These are phyloP conservation scores for Epinephelus malabaricus DNA, from an alignment of 2,797 vertebrate genomes.

Conservation along the genomic window DNA sequence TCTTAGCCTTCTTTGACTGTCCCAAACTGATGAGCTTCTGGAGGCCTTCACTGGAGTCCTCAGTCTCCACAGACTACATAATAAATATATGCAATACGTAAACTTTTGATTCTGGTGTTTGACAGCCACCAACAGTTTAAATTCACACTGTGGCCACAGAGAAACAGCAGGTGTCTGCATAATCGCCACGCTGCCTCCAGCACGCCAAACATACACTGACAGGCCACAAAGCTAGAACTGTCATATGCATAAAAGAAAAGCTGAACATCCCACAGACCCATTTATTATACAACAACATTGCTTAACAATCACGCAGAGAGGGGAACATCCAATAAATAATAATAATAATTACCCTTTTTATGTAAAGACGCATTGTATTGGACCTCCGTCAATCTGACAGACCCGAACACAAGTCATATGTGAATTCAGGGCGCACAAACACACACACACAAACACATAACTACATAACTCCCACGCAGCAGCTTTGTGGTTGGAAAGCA, in stretches of 20 bases:
- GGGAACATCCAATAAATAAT: conserved; percentile 41
- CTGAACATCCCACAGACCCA: conserved; percentile 50
- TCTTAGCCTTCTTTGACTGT: not conserved
- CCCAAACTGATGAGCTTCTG: not conserved
- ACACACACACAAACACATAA: conserved; percentile 6
- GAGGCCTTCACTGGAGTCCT: not conserved
- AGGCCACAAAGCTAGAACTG: conserved; percentile 4
- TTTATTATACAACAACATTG: conserved; percentile 65
- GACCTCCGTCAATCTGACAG: conserved; percentile 53
- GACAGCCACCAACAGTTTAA: conserved; percentile 27
- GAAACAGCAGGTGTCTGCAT: conserved; percentile 37
- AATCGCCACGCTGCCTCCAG: conserved; percentile 13
- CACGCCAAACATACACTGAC: not conserved
- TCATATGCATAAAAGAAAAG: conserved; percentile 34
- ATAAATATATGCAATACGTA: conserved; percentile 9
- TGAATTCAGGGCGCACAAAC: conserved; percentile 26
- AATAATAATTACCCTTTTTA: conserved; percentile 60
- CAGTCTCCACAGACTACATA: not conserved
- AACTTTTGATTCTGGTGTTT: not conserved
- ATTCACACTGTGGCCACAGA: conserved; percentile 14
- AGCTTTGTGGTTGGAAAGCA: conserved; percentile 60
- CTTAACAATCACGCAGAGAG: conserved; percentile 50
- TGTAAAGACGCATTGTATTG: conserved; percentile 46
- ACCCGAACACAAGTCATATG: conserved; percentile 42
- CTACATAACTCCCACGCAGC: conserved; percentile 69